Conservation (phyloP, 1,140 invertebrate species). For the Nautilus pompilius region DNA sequence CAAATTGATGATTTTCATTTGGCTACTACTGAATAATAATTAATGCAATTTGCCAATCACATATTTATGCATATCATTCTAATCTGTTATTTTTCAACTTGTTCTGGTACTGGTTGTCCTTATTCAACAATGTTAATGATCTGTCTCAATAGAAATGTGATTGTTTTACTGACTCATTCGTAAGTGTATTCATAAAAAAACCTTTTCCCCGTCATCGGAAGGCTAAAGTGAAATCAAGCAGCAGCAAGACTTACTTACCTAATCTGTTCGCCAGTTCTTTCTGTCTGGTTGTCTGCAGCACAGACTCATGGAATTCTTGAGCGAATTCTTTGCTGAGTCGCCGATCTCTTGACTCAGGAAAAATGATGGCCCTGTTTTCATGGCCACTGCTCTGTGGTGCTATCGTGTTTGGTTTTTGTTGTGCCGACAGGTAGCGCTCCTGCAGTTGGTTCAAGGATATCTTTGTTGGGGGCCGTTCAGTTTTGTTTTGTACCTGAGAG, state of each 20-base stretch:
- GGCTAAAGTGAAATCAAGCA: background rate
- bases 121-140: background rate
- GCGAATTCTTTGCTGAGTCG: slow-evolving; percentile 45
- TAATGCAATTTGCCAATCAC: no score
- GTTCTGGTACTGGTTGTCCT: background rate
- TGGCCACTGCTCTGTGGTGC: slow-evolving; percentile 13
- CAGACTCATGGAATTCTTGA: slow-evolving; percentile 54
- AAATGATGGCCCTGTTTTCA: slow-evolving; percentile 16
- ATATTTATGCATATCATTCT: background rate
- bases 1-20: no score
- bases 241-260: slow-evolving; percentile 10
- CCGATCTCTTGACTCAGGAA: slow-evolving; percentile 17
- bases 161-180: background rate
- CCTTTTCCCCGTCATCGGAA: background rate
- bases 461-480: background rate
- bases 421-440: slow-evolving; percentile 9
- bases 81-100: background rate
- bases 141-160: background rate
- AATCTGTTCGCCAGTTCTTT: slow-evolving; percentile 34
- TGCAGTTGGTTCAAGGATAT: slow-evolving; percentile 11
- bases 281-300: slow-evolving; percentile 45
- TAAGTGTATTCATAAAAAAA: background rate
- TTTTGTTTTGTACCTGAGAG: background rate
- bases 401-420: no score
- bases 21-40: no score